Evolutionary conservation across 2,113 vertebrate species (phyloP), one percentile per base, ranked within the genome.

Genomic region (Perca fluviatilis): DNA sequence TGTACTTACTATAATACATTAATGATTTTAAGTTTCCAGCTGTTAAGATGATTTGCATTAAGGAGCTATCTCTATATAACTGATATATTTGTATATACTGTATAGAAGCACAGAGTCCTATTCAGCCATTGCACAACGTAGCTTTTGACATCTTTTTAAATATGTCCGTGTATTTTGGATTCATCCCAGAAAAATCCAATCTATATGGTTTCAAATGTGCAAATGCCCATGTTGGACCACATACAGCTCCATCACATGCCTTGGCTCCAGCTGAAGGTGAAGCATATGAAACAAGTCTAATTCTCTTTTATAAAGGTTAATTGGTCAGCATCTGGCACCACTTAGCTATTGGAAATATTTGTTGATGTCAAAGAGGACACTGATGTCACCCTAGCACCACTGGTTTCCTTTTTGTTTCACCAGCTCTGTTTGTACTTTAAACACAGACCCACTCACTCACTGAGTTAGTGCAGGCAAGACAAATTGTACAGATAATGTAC

Each of bases 301-400:
- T 93, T 93, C 74, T 79, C 79, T 84, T 91, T 83, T 65, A 88
- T 87, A 90, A 89, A 91, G 80, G 84, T 89, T 93, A 92, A 95
- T 95, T 91, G 88, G 74, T 86, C 83, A 60, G 83, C 94, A 95
- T 95, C 94, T 95, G 94, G 88, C 86, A 36, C 83, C 88, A 89
- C 80, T 94, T 92, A 89, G 79, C 83, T 79, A 27, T 72, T 88
- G 76, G 69, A 86, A 88, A 80, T 83, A 77, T 86, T 76, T 70
- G 74, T 83, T 86, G 81, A 80, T 85, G 77, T 90, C 86, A 90
- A 49, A 77, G 78, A 89, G 92, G 90, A 90, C 91, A 86, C 74
- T 10, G 78, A 67, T 43, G 66, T 58, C 51, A 15, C 4, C 10
- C 72, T 56, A 16, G 10, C 67, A 63, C 79, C 61, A 23, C 30